These are phyloP conservation scores for Temnothorax ravouxi DNA, from an alignment of 2,888 invertebrate genomes.

Conservation along the genomic window DNA sequence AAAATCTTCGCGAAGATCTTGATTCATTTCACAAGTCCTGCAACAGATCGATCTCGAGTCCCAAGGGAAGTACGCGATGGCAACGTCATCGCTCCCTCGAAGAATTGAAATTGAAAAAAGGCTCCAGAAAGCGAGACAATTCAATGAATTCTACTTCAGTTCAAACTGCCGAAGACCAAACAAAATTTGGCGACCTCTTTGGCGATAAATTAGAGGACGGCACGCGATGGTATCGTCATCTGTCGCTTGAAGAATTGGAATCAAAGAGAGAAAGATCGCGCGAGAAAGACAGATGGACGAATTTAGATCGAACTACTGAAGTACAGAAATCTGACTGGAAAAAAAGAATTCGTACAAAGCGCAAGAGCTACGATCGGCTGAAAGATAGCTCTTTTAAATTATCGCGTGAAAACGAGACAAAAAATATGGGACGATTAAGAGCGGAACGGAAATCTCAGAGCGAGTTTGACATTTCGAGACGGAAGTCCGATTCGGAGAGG, in stretches of 20 bases:
- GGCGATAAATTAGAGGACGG: background rate
- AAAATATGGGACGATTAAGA: background rate
- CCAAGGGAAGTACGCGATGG: background rate
- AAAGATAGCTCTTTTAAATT: slow-evolving; percentile 7
- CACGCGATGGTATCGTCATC: background rate
- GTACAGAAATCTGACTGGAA: slow-evolving; percentile 6
- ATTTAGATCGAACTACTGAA: background rate
- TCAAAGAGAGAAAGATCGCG: background rate
- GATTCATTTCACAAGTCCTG: background rate
- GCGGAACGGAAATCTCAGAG: slow-evolving; percentile 73
- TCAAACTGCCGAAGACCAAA: background rate
- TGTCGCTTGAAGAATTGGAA: slow-evolving; percentile 33
- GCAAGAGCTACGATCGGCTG: background rate
- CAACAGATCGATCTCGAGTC: background rate
- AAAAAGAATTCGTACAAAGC: slow-evolving; percentile 12
- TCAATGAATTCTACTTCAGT: background rate
- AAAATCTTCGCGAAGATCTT: background rate
- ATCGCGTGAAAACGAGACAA: background rate
- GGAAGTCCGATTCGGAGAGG: slow-evolving; percentile 75
- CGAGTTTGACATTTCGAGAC: slow-evolving; percentile 80
- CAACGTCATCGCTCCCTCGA: slow-evolving; percentile 27
- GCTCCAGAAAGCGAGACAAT: background rate
- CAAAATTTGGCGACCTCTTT: background rate
- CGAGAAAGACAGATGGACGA: background rate
- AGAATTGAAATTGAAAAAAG: slow-evolving; percentile 13